Conservation (phyloP, 1,140 invertebrate species). For the Danaus plexippus region DNA sequence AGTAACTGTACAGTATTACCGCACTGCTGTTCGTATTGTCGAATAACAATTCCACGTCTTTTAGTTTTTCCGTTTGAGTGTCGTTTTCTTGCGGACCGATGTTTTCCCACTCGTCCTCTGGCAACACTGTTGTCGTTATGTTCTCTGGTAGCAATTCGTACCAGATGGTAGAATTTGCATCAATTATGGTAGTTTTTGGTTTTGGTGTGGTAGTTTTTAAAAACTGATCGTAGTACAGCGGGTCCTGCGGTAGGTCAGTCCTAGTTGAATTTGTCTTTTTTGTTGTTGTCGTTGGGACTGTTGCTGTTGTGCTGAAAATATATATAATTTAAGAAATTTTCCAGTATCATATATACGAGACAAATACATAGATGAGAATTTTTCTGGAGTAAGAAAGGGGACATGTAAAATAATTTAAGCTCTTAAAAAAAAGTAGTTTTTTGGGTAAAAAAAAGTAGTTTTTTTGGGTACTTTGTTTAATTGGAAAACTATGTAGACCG, state of each 20-base stretch:
- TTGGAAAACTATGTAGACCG: too few relatives aligned
- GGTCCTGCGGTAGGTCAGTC: conserved; percentile 40
- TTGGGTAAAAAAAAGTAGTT: too few relatives aligned
- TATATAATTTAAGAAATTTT: conserved; percentile 1
- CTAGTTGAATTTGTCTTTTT: conserved; percentile 40
- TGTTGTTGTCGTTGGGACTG: conserved; percentile 26
- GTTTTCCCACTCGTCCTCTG: conserved; percentile 59
- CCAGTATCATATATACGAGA: too few relatives aligned
- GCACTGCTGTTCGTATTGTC: conserved; percentile 33
- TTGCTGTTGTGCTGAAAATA: conserved; percentile 36
- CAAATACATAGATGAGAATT: too few relatives aligned
- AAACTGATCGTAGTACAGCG: conserved; percentile 66
- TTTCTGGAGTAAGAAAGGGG: too few relatives aligned
- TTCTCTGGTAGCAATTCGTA: conserved; percentile 48
- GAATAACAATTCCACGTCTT: conserved; percentile 64
- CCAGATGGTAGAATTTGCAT: conserved; percentile 52
- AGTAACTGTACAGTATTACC: conserved; percentile 24
- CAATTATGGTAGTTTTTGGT: conserved; percentile 34
- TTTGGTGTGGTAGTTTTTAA: conserved; percentile 51
- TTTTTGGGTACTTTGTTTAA: too few relatives aligned
- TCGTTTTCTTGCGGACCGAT: conserved; percentile 37
- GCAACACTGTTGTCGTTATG: conserved; percentile 33
- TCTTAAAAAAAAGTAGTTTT: too few relatives aligned
- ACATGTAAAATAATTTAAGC: too few relatives aligned
- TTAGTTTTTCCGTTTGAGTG: conserved; percentile 39